Conservation (phyloP, 2,888 invertebrate species). For the Portevinia maculata region DNA sequence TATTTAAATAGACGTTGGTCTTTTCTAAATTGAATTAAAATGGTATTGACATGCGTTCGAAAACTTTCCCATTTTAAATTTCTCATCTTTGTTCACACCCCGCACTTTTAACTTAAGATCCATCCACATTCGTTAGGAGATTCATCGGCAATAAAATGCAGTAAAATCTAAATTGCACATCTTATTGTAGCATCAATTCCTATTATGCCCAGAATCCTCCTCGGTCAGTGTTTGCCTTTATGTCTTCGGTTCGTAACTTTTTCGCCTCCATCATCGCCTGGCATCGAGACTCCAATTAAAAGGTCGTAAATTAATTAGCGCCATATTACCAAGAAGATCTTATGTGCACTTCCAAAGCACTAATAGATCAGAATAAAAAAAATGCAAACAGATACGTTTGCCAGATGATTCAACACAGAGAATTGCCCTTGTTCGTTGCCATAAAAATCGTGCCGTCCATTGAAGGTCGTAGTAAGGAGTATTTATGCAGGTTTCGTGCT, state of each 20-base stretch:
- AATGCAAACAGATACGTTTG: constrained; percentile 57
- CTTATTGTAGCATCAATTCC: constrained; percentile 23
- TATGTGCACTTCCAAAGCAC: constrained; percentile 17
- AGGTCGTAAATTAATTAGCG: constrained; percentile 76
- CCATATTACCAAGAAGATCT: constrained; percentile 41
- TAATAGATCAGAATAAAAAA: constrained; percentile 43
- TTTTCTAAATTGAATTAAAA: no score
- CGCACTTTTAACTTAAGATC: no score
- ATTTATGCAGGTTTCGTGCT: constrained; percentile 53
- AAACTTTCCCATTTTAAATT: no score
- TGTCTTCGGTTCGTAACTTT: background rate
- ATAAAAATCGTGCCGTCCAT: constrained; percentile 65
- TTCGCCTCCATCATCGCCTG: background rate
- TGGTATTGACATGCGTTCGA: no score
- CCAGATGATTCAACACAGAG: constrained; percentile 65
- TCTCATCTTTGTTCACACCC: no score
- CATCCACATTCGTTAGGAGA: background rate
- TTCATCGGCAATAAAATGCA: constrained; percentile 42
- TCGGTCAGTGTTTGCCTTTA: constrained; percentile 17
- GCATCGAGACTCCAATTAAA: constrained; percentile 73
- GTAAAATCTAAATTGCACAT: constrained; percentile 55
- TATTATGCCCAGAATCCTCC: background rate
- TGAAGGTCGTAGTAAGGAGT: constrained; percentile 58
- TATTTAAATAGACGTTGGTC: no score
- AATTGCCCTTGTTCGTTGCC: constrained; percentile 34